Conservation (phyloP, 2,797 vertebrate genomes). For the Linurgus olivaceus region DNA sequence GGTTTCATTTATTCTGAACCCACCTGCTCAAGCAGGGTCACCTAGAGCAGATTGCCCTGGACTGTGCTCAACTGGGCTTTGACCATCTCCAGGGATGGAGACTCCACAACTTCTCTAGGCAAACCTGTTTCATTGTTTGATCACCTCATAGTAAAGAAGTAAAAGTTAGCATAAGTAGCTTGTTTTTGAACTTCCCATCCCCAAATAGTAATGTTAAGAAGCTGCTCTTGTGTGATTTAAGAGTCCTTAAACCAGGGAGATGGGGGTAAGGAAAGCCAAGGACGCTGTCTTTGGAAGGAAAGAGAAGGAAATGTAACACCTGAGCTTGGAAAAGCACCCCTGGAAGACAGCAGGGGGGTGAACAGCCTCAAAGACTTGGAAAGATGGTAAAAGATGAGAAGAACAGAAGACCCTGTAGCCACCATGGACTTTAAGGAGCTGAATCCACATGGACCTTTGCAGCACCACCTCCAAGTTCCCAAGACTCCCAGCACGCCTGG, state of each 20-base stretch:
- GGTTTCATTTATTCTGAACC: background rate
- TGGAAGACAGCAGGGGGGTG: background rate
- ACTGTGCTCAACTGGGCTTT: background rate
- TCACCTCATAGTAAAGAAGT: background rate
- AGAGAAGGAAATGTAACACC: background rate
- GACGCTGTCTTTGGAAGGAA: background rate
- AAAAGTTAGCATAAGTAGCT: background rate
- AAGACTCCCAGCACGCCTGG: background rate
- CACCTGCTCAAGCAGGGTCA: background rate
- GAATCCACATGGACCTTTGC: slow-evolving; percentile 19
- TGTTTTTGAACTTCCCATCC: background rate
- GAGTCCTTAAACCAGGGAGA: slow-evolving; percentile 9
- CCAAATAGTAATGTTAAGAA: background rate
- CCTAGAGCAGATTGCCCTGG: background rate
- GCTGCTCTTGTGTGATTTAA: slow-evolving; percentile 35
- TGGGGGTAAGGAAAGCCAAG: background rate
- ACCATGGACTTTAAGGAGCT: background rate
- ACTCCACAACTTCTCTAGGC: slow-evolving; percentile 20
- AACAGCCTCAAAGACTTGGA: background rate
- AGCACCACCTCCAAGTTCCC: background rate
- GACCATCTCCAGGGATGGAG: background rate
- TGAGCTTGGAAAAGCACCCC: background rate
- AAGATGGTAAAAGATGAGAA: background rate
- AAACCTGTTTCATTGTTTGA: background rate
- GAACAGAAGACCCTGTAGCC: background rate